phyloP scores from a whole-genome alignment of 2,113 vertebrate genomes.

The Thamnaconus septentrionalis region DNA sequence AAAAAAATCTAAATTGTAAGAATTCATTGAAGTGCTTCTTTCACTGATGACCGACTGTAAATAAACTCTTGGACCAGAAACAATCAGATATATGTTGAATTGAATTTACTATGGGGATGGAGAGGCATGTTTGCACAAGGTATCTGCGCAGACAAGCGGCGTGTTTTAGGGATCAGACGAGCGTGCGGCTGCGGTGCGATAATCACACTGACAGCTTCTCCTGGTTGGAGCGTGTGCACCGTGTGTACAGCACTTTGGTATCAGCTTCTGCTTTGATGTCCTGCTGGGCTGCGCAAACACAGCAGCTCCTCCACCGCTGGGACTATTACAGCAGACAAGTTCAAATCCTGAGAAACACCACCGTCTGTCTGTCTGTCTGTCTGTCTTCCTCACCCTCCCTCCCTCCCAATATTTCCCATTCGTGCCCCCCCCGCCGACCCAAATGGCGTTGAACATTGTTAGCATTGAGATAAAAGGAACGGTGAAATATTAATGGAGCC shows the following conservation, averaged over 20 bases:
- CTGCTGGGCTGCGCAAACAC: slow-evolving; percentile 51
- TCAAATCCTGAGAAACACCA: slow-evolving; percentile 59
- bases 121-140: no score
- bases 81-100: slow-evolving; percentile 42
- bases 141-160: slow-evolving; percentile 35
- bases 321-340: slow-evolving; percentile 62
- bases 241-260: slow-evolving; percentile 49
- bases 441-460: slow-evolving; percentile 86
- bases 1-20: background rate
- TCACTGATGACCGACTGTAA: background rate
- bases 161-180: slow-evolving; percentile 31
- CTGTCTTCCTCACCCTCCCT: slow-evolving; percentile 44
- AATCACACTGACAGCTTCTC: slow-evolving; percentile 40
- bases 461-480: slow-evolving; percentile 89
- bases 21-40: background rate
- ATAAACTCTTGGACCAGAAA: slow-evolving; percentile 19
- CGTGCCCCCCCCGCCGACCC: slow-evolving; percentile 52
- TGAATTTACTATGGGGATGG: slow-evolving; percentile 52
- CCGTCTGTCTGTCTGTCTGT: slow-evolving; percentile 46
- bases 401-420: slow-evolving; percentile 58
- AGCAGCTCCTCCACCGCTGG: slow-evolving; percentile 47
- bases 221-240: slow-evolving; percentile 37
- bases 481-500: slow-evolving; percentile 94
- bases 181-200: slow-evolving; percentile 17
- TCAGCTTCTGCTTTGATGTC: slow-evolving; percentile 51